Conservation (phyloP, 1,140 invertebrate genomes). For the Macrobrachium nipponense region DNA sequence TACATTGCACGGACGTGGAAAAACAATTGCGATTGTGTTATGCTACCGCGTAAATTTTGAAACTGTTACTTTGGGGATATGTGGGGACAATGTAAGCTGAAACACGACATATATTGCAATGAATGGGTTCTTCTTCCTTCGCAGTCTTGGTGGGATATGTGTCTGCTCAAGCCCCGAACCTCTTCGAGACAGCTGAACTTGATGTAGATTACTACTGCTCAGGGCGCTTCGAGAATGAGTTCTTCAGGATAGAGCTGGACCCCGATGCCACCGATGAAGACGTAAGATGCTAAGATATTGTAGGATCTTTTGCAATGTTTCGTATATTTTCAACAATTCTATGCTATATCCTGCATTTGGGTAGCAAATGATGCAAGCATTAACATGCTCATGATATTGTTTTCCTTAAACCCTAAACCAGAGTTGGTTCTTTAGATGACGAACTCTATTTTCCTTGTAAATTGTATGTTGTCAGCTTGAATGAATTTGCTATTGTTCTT, state of each 20-base stretch:
- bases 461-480: background rate
- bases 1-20: too few species aligned
- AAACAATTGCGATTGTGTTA: too few species aligned
- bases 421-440: background rate
- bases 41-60: too few species aligned
- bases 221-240: conserved; percentile 11
- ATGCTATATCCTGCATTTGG: background rate
- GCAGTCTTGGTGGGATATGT: conserved; percentile 37
- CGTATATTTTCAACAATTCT: background rate
- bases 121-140: background rate
- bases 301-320: background rate
- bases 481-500: background rate
- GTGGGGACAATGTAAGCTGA: too few species aligned
- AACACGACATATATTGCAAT: too few species aligned
- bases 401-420: too few species aligned
- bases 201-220: conserved; percentile 33
- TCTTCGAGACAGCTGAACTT: conserved; percentile 6
- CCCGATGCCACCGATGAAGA: background rate
- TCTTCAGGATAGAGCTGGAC: conserved; percentile 43
- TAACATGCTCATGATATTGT: too few species aligned
- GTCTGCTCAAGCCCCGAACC: conserved; percentile 2
- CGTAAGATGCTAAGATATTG: background rate
- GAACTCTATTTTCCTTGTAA: background rate
- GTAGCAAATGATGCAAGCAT: background rate
- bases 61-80: too few species aligned